Evolutionary conservation across 2,888 invertebrate species (phyloP), one percentile per base, ranked within the genome.

Genomic region (Microdon myrmicae): DNA sequence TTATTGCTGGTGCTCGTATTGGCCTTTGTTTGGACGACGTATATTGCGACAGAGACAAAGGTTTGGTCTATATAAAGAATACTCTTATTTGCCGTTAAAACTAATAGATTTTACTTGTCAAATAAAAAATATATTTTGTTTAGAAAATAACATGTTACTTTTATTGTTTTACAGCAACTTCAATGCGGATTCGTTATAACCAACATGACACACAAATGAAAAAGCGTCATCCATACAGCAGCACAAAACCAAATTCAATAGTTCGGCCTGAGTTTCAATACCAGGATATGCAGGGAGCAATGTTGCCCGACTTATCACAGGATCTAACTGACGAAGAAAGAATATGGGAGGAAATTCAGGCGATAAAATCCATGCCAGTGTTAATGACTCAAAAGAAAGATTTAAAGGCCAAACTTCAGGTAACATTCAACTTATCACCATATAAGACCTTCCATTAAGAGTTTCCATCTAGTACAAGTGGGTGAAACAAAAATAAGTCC

Each of bases 331-430:
- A 91, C 70, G 92, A 92, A 74, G 89, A 90, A 73, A 84, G 88
- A 1, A 90, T 90, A 1, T 91, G 90, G 90, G 90, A 92, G 70
- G 90, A 92, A 78, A 90, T 92, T 34, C 90, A 90, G 87, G 87
- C 89, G 75, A 90, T 92, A 67, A 92, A 92, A 73, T 86, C 89
- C 0, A 87, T 91, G 87, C 92, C 92, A 0, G 86, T 92, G 4
- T 87, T 88, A 4, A 92, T 92, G 91, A 83, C 86, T 14, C 90
- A 91, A 79, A 92, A 92, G 72, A 83, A 87, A 68, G 90, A 90
- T 72, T 82, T 90, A 68, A 92, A 92, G 75, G 85, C 87, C 2
- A 87, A 90, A 73, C 80, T 92, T 68, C 87, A 90, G 85, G 90
- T 91, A 81, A 72, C 71, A 26, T n/a, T 2, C 17, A 26, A 2